Percentiles rank a stretch among this genome's conserved stretches.
Conservation (phyloP, 2,113 vertebrate species). For the Peromyscus leucopus region DNA sequence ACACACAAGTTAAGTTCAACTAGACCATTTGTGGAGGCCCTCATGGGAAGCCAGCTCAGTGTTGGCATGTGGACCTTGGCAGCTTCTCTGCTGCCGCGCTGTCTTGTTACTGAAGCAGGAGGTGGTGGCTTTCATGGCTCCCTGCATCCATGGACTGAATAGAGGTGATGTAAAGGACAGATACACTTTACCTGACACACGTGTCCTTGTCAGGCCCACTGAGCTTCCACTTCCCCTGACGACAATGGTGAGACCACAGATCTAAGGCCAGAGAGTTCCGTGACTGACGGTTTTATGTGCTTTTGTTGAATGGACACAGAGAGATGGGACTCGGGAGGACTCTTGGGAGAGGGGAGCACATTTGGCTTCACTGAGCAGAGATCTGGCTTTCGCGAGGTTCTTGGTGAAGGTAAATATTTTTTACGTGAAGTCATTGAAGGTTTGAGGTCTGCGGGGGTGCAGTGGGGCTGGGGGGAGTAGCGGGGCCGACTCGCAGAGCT, state of each 20-base stretch:
- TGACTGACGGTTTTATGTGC: not conserved
- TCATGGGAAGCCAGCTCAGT: not conserved
- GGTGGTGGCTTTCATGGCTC: not conserved
- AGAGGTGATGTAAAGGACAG: not conserved
- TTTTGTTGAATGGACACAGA: not conserved
- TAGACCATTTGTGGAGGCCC: not conserved
- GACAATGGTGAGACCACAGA: not conserved
- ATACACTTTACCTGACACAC: not conserved
- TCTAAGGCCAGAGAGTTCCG: not conserved
- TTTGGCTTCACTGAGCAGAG: not conserved
- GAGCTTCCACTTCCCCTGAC: not conserved
- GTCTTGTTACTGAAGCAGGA: not conserved
- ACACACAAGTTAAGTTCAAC: not conserved
- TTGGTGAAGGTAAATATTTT: slow-evolving; percentile 41
- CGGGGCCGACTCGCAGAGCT: not conserved
- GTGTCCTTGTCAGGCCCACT: not conserved
- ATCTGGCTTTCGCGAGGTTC: not conserved
- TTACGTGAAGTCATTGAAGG: not conserved
- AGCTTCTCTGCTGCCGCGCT: not conserved
- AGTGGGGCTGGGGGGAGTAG: not conserved
- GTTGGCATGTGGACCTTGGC: not conserved
- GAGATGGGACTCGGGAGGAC: not conserved
- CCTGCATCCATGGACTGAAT: not conserved
- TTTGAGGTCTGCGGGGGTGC: not conserved
- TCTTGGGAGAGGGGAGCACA: not conserved